Percentiles rank a stretch among this genome's conserved stretches.
Conservation (phyloP, 2,113 vertebrate species). For the Antechinus stuartii region DNA sequence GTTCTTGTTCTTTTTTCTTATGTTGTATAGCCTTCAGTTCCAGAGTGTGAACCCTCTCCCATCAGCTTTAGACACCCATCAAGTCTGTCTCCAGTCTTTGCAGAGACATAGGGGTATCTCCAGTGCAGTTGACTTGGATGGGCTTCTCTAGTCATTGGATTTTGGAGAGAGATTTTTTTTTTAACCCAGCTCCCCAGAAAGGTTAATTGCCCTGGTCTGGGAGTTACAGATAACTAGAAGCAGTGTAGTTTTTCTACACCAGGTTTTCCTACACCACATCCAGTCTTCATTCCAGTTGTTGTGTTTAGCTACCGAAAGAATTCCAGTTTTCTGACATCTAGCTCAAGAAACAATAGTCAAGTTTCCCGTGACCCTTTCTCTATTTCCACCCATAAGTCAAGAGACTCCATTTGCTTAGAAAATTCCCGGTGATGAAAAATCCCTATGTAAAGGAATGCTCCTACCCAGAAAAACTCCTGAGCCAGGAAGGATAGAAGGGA, state of each 20-base stretch:
- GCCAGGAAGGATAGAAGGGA: background rate
- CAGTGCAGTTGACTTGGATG: background rate
- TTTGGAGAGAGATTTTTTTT: background rate
- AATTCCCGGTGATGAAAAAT: background rate
- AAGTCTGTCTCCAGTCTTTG: background rate
- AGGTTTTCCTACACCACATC: background rate
- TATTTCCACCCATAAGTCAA: background rate
- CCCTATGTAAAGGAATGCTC: constrained; percentile 23
- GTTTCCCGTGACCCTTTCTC: background rate
- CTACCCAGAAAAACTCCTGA: background rate
- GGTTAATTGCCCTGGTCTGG: background rate
- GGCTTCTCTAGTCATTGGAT: background rate
- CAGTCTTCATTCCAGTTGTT: background rate
- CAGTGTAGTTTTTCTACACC: background rate
- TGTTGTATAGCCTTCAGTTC: constrained; percentile 58
- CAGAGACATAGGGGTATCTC: background rate
- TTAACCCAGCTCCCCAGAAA: background rate
- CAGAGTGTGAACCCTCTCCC: constrained; percentile 69
- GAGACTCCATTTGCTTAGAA: background rate
- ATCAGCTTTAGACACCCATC: background rate
- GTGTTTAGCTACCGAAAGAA: background rate
- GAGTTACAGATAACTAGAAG: background rate
- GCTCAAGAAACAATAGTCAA: background rate
- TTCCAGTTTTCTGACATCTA: background rate
- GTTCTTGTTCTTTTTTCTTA: constrained; percentile 7